Base-by-base conservation (phyloP, 1,140 invertebrate species). In the Orchesella cincta region DNA sequence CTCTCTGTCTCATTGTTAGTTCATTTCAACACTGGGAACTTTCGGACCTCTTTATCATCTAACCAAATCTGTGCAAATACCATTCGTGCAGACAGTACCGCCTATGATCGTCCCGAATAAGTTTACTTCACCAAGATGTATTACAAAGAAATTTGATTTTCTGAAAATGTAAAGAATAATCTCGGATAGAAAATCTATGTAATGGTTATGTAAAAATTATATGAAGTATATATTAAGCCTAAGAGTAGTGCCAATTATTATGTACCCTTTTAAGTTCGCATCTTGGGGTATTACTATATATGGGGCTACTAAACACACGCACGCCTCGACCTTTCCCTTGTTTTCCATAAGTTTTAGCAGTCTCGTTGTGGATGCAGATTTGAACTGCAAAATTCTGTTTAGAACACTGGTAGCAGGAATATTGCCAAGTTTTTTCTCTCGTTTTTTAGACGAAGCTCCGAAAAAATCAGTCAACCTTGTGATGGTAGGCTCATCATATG, bases 291-390 rank as follows among this genome's bases (percentile, higher is more conserved):
- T 39, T n/a, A 73, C 28, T n/a, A 73, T 8, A 28, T 51, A 73
- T 29, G 71, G 71, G 34, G 71, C 71, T n/a, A 46, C 14, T 3
- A 73, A 26, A 29, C 39, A 51, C 36, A 73, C 12, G 23, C 26
- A 26, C 3, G 46, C 1, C 23, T 36, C 71, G 8, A 73, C 3
- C 35, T 73, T 73, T 28, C 39, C 71, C 23, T 46, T 20, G 16
- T 51, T 46, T 51, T 73, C 71, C 71, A 73, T 73, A 1, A 73
- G 2, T 29, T 23, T 73, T 14, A 36, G 34, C 23, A 73, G 26
- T 16, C 23, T 2, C 3, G 34, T 8, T 3, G 23, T 73, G 18
- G 34, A 28, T 14, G 18, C 8, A 3, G 14, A 26, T 28, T 31
- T 36, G 35, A 73, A 51, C 36, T 73, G 34, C 26, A 28, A 1